phyloP scores from a whole-genome alignment of 2,113 vertebrate genomes.

The Balaenoptera acutorostrata region DNA sequence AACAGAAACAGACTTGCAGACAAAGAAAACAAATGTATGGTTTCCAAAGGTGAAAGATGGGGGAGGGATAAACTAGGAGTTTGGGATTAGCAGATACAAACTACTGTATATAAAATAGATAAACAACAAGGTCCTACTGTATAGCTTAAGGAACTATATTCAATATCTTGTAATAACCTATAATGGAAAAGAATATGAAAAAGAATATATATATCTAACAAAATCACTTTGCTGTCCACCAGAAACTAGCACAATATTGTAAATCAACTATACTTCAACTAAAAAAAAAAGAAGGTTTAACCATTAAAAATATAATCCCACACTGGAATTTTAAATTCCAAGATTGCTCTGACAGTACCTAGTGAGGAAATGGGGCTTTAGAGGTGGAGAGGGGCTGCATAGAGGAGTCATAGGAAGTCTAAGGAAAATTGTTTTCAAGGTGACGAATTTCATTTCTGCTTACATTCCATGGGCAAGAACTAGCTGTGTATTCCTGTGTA shows the following conservation, averaged over 20 bases:
- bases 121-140: background rate
- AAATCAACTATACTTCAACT: background rate
- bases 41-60: background rate
- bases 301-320: background rate
- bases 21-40: background rate
- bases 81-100: background rate
- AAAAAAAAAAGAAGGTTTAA: background rate
- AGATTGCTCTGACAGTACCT: background rate
- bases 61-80: background rate
- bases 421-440: background rate
- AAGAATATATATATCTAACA: background rate
- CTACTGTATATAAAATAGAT: background rate
- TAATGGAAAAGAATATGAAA: background rate
- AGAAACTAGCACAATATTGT: background rate
- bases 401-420: background rate
- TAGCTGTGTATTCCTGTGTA: background rate
- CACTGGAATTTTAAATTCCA: background rate
- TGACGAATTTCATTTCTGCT: background rate
- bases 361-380: background rate
- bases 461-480: background rate
- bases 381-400: accelerated
- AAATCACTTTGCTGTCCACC: background rate
- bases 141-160: background rate
- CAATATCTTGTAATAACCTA: background rate
- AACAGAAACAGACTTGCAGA: background rate